Percentiles rank a stretch among this genome's conserved stretches.
These are phyloP conservation scores for Porites cylindrica DNA, from an alignment of 92 coral and sea anemone genomes.

Conservation along the genomic window DNA sequence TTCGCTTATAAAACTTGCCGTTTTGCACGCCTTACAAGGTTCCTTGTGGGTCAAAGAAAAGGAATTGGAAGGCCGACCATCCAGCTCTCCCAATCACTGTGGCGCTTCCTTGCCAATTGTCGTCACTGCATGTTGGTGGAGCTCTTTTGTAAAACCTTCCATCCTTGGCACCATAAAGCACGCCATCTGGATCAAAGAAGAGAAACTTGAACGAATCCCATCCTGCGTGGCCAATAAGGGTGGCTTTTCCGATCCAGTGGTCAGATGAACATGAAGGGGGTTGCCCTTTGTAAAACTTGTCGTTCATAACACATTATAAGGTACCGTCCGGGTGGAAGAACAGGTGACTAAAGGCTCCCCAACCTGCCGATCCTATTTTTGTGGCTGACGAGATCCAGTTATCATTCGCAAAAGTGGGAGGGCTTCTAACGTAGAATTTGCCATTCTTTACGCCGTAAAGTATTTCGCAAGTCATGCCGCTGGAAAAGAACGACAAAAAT, in stretches of 20 bases:
- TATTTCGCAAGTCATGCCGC: too few relatives aligned
- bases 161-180: conserved; percentile 18
- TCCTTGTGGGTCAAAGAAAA: conserved; percentile 32
- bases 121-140: conserved; percentile 2
- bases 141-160: conserved; percentile 28
- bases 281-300: conserved; percentile 9
- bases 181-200: conserved; percentile 46
- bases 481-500: too few relatives aligned
- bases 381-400: conserved; percentile 1
- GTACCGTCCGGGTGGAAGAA: conserved; percentile 37
- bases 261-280: not conserved
- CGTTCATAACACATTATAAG: conserved; percentile 5
- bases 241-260: conserved; percentile 16
- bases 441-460: not conserved
- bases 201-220: conserved; percentile 26
- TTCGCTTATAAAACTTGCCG: conserved; percentile 12
- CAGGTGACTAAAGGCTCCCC: conserved; percentile 10
- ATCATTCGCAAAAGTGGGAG: not conserved
- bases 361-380: not conserved
- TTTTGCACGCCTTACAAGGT: conserved; percentile 29
- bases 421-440: not conserved
- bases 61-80: conserved; percentile 26
- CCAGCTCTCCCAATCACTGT: conserved; percentile 19
- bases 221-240: conserved; percentile 12
- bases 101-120: conserved; percentile 26